Evolutionary conservation across 2,888 invertebrate species (phyloP).

Genomic region (Macrosoma leucophasiata): DNA sequence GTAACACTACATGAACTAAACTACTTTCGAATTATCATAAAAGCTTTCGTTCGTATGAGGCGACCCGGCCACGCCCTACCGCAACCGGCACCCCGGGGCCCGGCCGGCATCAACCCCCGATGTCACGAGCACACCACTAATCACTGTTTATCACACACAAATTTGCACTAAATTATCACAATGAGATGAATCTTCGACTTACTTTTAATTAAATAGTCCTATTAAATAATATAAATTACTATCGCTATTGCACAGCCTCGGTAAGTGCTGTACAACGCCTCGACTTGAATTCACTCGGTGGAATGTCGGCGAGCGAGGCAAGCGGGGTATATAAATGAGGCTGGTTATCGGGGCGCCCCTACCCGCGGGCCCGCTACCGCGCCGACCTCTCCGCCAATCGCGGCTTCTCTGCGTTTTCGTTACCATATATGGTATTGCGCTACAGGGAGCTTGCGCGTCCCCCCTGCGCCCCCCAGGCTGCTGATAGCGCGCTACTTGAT

Average conservation of each 20-base stretch:
- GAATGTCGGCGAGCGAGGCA: constrained; percentile 65
- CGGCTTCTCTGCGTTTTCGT: constrained; percentile 65
- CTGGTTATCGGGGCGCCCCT: constrained; percentile 71
- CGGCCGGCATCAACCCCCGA: constrained; percentile 41
- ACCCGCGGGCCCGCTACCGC: constrained; percentile 64
- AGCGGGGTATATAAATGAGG: constrained; percentile 75
- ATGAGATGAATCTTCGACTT: constrained; percentile 51
- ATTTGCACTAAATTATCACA: constrained; percentile 44
- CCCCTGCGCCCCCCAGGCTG: constrained; percentile 35
- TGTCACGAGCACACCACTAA: constrained; percentile 68
- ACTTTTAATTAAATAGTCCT: constrained; percentile 74
- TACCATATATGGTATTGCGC: constrained; percentile 83
- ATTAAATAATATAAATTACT: constrained; percentile 73
- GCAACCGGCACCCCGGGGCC: constrained; percentile 60
- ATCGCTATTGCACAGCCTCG: constrained; percentile 72
- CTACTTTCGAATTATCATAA: constrained; percentile 48
- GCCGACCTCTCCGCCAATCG: constrained; percentile 74
- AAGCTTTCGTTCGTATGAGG: constrained; percentile 19
- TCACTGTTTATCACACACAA: constrained; percentile 31
- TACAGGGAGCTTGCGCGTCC: constrained; percentile 68
- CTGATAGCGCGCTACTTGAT: constrained; percentile 50
- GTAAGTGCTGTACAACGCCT: constrained; percentile 65
- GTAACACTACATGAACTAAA: constrained; percentile 37
- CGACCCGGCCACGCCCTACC: constrained; percentile 73
- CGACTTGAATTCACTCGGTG: constrained; percentile 70